Evolutionary conservation across 2,888 invertebrate species (phyloP), one percentile per base, ranked within the genome.

Genomic region (Agrotis clavis): DNA sequence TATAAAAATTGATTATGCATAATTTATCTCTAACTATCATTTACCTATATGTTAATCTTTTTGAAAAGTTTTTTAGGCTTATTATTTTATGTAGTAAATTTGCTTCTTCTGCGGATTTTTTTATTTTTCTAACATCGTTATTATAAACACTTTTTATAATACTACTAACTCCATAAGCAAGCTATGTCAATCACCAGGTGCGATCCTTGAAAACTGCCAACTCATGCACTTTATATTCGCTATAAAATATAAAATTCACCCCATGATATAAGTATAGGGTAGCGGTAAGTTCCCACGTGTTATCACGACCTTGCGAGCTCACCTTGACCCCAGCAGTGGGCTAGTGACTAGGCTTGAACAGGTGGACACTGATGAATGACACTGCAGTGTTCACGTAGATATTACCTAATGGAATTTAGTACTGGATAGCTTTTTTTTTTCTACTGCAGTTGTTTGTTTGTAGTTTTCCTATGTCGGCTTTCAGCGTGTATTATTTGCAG

Each of bases 321-420:
- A 67, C 83, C 85, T 71, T 82, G 83, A 75, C 83, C 74, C 63
- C 66, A 21, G 4, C 57, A 21, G 11, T 63, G 53, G 74, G 35
- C 47, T 13, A 21, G 54, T 66, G 66, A 56, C 53, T 79, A 70
- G 47, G 59, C 67, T 67, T 4, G 35, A 57, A 6, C n/a, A n/a
- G n/a, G 35, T 51, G 57, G 72, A 69, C 76, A 72, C 50, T 64
- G 64, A 70, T 83, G 54, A 62, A 73, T 80, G 21, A 7, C n/a
- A 81, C 81, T 78, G 78, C 78, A 81, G 81, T 66, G 50, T 62
- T 47, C 11, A 45, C 6, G 25, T 30, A 70, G 62, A 68, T 57
- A 65, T 65, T 30, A 51, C 35, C 41, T 41, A 41, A 41, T 53
- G 7, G n/a, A 35, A 67, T 47, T 73, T 73, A 56, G 11, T 19